These are phyloP conservation scores for Pocillopora grandis DNA, from an alignment of 92 coral and sea anemone genomes.

Conservation along the genomic window DNA sequence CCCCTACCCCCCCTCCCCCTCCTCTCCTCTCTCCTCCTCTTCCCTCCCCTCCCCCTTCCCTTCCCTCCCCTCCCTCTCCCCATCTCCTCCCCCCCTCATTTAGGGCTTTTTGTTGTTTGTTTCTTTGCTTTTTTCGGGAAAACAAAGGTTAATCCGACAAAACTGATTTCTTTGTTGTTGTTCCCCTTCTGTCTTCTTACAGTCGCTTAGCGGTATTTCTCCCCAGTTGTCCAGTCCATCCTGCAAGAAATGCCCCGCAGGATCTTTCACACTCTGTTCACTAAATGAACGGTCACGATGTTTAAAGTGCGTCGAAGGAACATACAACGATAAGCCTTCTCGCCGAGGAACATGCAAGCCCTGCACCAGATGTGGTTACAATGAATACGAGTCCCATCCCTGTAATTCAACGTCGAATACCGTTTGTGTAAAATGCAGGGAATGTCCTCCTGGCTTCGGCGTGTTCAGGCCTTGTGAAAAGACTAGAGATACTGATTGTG, in stretches of 20 bases:
- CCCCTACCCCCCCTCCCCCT: too few relatives aligned
- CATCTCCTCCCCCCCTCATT: not conserved
- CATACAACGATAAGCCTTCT: not conserved
- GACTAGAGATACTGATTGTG: too few relatives aligned
- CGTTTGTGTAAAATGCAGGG: too few relatives aligned
- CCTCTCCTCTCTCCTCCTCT: too few relatives aligned
- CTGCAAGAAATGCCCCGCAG: constrained; percentile 8
- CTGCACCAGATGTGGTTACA: constrained; percentile 20
- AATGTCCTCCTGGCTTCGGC: too few relatives aligned
- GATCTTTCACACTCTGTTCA: not conserved
- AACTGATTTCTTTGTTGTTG: not conserved
- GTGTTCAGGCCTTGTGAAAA: too few relatives aligned
- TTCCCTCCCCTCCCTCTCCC: too few relatives aligned
- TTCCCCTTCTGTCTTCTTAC: not conserved
- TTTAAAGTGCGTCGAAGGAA: constrained; percentile 5
- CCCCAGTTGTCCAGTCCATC: not conserved
- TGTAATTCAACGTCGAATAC: constrained; percentile 7
- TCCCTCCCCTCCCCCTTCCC: too few relatives aligned
- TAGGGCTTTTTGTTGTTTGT: too few relatives aligned
- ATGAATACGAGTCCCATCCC: constrained; percentile 12
- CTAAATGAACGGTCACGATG: constrained; percentile 4
- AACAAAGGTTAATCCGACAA: not conserved
- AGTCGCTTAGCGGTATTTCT: not conserved
- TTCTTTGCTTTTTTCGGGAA: not conserved
- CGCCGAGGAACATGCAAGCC: constrained; percentile 19